Evolutionary conservation across 2,888 invertebrate genomes (phyloP), one percentile per base, ranked within the genome.

Genomic region (Latrodectus hesperus): DNA sequence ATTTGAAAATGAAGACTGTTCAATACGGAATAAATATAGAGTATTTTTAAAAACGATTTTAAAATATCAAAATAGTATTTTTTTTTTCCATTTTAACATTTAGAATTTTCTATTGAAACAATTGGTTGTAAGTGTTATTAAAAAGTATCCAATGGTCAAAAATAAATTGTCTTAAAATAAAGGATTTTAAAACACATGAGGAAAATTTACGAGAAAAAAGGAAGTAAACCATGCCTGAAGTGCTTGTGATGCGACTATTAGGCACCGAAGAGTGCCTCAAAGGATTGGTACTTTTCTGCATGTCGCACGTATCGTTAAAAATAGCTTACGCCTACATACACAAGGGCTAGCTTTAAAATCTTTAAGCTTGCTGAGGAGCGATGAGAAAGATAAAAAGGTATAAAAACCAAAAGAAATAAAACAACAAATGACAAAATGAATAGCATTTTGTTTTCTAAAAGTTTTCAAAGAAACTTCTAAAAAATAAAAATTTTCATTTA

Each of bases 281-380:
- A 38, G 6, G 4, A 4, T 4, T 38, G 68, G 60, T n/a, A 60
- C 60, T 60, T 60, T 60, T 60, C n/a, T 16, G n/a, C 12, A 60
- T 16, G 60, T 8, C 16, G 5, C n/a, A n/a, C 10, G 12, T 10
- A 11, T 71, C 75, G 22, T 77, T 68, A 77, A 87, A 87, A 87
- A 87, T 87, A 87, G 87, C 86, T 81, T 52, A 81, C 87, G 73
- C 87, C 87, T 80, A 87, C 87, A 81, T 72, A 17, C 49, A 60
- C 12, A 60, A 60, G 60, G 60, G 60, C n/a, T 60, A 60, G 60
- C n/a, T 60, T 60, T 60, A 60, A 60, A 16, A 16, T n/a, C 60
- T 60, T 11, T 60, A 60, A 60, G 60, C 60, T 60, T 60, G 4
- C 6, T 38, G 38, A 38, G 4, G 6, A 38, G 38, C 38, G 38